Evolutionary conservation across 2,113 vertebrate genomes (phyloP), one percentile per base, ranked within the genome.

Genomic region (Tetrax tetrax): DNA sequence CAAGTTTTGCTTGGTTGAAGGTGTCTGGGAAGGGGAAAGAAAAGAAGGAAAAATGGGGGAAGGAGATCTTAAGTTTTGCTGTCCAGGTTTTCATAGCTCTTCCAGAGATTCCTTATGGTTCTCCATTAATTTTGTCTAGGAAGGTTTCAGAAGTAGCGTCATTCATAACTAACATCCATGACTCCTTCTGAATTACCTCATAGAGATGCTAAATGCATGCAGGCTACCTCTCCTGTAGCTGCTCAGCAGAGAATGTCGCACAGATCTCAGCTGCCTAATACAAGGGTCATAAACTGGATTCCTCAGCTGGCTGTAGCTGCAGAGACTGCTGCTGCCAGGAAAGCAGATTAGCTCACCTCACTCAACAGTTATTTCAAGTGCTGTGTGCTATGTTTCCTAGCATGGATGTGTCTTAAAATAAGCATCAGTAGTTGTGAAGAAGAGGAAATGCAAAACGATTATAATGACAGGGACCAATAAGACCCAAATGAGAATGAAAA

Each of bases 331-430:
- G 65, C 74, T 84, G 90, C 84, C 78, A 87, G 65, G 84, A 84
- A 66, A 87, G 60, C 43, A 38, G 51, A 84, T 64, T 23, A 91
- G n/a, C 56, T 90, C 74, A 71, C 77, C 89, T 89, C 47, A 68
- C 82, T 87, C 81, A 90, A 60, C 35, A 70, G 76, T 51, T 96
- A 95, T 95, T 96, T 95, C 68, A 51, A 94, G 93, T 51, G 60
- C 76, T 81, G 27, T 24, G 37, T 56, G 47, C 64, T 81, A 54
- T 4, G 25, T 91, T 71, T 92, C 76, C 83, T 87, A 83, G 64
- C 64, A 78, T 81, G 76, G 47, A 86, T 29, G 4, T 79, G 7
- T 47, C 86, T 81, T 83, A 93, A 95, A 97, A 93, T 77, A 95
- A 89, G 51, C 37, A 66, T 41, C 33, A 60, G 27, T 72, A 81